Base-by-base conservation (phyloP, 1,140 invertebrate genomes). In the Heliconius nattereri region DNA sequence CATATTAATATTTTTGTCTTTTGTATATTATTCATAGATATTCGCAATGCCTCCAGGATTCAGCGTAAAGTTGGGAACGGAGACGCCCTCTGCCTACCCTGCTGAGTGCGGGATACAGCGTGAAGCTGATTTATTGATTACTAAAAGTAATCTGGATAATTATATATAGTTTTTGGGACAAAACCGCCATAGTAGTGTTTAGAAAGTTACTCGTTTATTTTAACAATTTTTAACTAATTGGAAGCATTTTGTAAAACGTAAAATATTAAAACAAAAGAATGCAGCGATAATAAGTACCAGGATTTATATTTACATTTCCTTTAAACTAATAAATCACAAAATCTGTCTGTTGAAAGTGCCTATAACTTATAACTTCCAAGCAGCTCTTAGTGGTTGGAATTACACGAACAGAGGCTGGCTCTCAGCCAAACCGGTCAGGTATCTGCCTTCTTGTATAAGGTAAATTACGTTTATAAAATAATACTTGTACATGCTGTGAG, bases 291-390 rank as follows among this genome's bases (percentile, higher is more conserved):
- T 66, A 66, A 66, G 26, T 66, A 66, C 8, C 60, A 16, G 3
- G 23, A 66, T 19, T 66, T 26, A 66, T 29, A 66, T 66, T 11
- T 6, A 66, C 11, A 66, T 66, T 66, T 29, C 13, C 60, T 66
- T 66, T 66, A 66, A 66, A 66, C 60, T 66, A 26, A 66, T 66
- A 66, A 66, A 66, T 66, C 60, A 66, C 60, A 29, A n/a, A 66
- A 16, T 66, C 26, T 29, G 60, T 66, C 60, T 66, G 60, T 66
- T 66, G 60, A 66, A 66, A 66, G 60, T 66, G 60, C 60, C 60
- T 66, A 66, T 66, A 66, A 66, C 60, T 66, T 66, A 66, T 66
- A 66, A 66, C 60, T 66, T 66, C 11, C 26, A 66, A 66, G 60
- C 60, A 66, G 29, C 60, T 66, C 60, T 66, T 66, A 66, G 60